phyloP scores from a whole-genome alignment of 1,140 invertebrate species.

The Orussus abietinus region DNA sequence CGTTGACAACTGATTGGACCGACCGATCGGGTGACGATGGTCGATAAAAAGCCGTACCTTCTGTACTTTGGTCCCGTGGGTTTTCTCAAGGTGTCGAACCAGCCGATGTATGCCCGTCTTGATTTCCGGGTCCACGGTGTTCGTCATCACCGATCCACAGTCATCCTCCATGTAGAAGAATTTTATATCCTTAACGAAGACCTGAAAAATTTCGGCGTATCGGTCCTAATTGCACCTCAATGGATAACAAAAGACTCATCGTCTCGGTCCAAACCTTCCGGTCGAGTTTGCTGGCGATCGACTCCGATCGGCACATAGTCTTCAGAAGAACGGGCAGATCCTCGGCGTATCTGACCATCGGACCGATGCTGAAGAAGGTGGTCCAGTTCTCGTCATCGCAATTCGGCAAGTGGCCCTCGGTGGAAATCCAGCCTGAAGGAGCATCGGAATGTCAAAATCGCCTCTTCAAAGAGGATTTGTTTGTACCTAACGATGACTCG shows the following conservation, averaged over 20 bases:
- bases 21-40: too few relatives aligned
- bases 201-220: conserved; percentile 39
- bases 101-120: conserved; percentile 64
- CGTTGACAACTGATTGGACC: too few relatives aligned
- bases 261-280: conserved; percentile 51
- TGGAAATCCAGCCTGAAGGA: conserved; percentile 25
- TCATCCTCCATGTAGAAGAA: conserved; percentile 78
- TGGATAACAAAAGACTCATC: background rate
- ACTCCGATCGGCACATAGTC: conserved; percentile 59
- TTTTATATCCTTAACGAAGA: conserved; percentile 66
- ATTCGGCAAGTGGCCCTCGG: conserved; percentile 52
- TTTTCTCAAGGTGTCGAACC: conserved; percentile 58
- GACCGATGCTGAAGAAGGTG: conserved; percentile 67
- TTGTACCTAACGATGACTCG: too few relatives aligned
- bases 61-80: conserved; percentile 55
- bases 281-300: conserved; percentile 60
- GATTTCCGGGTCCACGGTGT: conserved; percentile 64
- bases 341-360: conserved; percentile 77
- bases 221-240: background rate
- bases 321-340: conserved; percentile 74
- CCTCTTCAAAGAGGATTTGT: too few relatives aligned
- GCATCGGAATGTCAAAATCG: too few relatives aligned
- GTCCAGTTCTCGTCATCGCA: conserved; percentile 56
- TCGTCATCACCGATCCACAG: conserved; percentile 59
- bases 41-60: conserved; percentile 47